phyloP scores from a whole-genome alignment of 30 jellyfish, hydroid and myxozoan genomes.

The Pseudorhiza aurosa region DNA sequence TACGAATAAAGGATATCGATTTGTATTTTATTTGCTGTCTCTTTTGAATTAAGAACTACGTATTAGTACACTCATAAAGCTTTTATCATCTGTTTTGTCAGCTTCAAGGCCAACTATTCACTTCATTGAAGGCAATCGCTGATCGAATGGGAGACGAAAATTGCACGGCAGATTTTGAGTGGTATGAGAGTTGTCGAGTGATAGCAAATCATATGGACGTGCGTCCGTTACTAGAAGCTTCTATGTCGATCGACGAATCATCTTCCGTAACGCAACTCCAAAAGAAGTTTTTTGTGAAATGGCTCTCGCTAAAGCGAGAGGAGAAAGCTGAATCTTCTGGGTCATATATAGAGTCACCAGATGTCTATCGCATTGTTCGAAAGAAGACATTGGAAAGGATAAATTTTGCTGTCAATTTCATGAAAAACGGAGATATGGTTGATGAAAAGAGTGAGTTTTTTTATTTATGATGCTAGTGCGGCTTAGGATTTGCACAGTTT shows the following conservation, averaged over 20 bases:
- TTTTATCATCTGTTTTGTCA: no score
- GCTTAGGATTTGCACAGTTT: neutral
- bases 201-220: neutral
- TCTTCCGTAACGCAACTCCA: constrained; percentile 1
- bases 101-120: constrained; percentile 4
- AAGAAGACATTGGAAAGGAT: neutral
- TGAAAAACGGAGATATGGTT: neutral
- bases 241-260: neutral
- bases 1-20: no score
- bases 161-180: constrained; percentile 1
- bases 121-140: neutral
- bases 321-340: neutral
- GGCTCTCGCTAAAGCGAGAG: neutral
- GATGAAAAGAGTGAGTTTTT: constrained; percentile 36
- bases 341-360: neutral
- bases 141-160: neutral
- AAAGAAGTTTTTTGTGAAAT: constrained; percentile 13
- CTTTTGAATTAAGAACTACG: no score
- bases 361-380: neutral
- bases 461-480: neutral
- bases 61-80: no score
- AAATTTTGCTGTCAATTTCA: neutral
- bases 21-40: no score
- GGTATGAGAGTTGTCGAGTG: constrained; percentile 27
- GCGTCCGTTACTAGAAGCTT: constrained; percentile 10